Percentiles rank a stretch among this genome's conserved stretches.
phyloP scores from a whole-genome alignment of 2,888 invertebrate genomes.

The Oconnorella tubifera region DNA sequence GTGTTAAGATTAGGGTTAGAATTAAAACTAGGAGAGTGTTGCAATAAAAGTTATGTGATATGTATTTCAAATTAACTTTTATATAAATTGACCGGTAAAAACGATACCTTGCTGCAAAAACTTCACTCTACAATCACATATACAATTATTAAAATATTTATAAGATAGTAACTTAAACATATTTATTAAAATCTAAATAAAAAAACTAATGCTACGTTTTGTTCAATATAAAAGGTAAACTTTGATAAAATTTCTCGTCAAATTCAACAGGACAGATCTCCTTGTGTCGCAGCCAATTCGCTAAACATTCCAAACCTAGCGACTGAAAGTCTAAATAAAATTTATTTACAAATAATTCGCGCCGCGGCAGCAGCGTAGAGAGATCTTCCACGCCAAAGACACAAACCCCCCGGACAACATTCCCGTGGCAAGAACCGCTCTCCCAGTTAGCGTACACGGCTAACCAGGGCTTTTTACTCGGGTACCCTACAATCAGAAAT shows the following conservation, averaged over 20 bases:
- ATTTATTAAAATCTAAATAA: too few species aligned
- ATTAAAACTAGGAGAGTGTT: too few species aligned
- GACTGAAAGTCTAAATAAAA: constrained; percentile 40
- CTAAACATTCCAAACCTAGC: constrained; percentile 41
- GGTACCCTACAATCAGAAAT: constrained; percentile 32
- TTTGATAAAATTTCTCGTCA: constrained; percentile 29
- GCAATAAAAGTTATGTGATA: too few species aligned
- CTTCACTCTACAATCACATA: too few species aligned
- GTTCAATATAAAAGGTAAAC: constrained; percentile 37
- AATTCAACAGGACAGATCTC: constrained; percentile 26
- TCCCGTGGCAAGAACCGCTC: constrained; percentile 33
- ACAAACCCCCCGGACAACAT: constrained; percentile 40
- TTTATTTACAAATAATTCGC: constrained; percentile 46
- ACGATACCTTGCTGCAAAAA: too few species aligned
- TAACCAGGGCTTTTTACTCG: constrained; percentile 38
- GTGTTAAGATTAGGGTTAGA: too few species aligned
- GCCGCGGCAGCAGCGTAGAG: constrained; percentile 27
- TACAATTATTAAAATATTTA: too few species aligned
- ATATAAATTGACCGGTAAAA: too few species aligned
- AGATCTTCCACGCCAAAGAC: constrained; percentile 44
- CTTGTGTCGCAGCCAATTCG: constrained; percentile 34
- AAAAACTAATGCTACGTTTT: too few species aligned
- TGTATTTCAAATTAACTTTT: too few species aligned
- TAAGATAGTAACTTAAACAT: too few species aligned
- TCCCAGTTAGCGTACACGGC: constrained; percentile 40